Evolutionary conservation across 2,797 vertebrate species (phyloP), one percentile per base, ranked within the genome.

Genomic region (Ciconia nigra): DNA sequence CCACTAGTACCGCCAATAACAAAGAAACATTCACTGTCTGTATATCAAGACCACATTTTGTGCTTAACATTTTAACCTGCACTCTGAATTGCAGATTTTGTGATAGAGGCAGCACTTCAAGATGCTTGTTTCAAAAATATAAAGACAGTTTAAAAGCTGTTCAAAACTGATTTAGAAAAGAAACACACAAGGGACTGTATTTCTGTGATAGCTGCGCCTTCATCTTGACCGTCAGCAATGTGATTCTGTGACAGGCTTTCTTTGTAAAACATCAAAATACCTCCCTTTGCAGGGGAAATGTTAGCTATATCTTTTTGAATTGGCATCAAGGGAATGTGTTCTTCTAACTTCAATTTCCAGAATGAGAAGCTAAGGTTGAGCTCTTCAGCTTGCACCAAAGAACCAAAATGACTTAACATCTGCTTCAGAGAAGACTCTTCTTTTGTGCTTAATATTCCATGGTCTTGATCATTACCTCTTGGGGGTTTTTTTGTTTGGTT

Each of bases 41-140:
- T 89, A 67, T 95, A 97, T 79, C 80, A 94, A 96, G 65, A 63
- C 49, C 78, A 58, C 62, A 78, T 79, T 96, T 96, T 90, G 73
- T 73, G 39, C 66, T 49, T 66, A 65, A 65, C 13, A 25, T 90
- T 92, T 83, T 47, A 85, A 73, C 39, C 93, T n/a, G 31, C 55
- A 94, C 51, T 49, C 63, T 78, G 94, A 93, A 96, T 93, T 86
- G 88, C 85, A 89, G 52, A 39, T 89, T 97, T 97, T 96, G 73
- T 96, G 87, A 74, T 81, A 94, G 63, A 96, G 70, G 81, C 35
- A 85, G 90, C 54, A 74, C 70, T 85, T 95, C 51, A 61, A 90
- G 74, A 90, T 80, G 55, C 62, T 90, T 5, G 3, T 87, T 97
- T 90, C 59, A 61, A 97, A 83, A 93, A 86, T 47, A 93, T 11